Base-by-base conservation (phyloP, 2,113 vertebrate genomes). In the Onychostoma macrolepis region DNA sequence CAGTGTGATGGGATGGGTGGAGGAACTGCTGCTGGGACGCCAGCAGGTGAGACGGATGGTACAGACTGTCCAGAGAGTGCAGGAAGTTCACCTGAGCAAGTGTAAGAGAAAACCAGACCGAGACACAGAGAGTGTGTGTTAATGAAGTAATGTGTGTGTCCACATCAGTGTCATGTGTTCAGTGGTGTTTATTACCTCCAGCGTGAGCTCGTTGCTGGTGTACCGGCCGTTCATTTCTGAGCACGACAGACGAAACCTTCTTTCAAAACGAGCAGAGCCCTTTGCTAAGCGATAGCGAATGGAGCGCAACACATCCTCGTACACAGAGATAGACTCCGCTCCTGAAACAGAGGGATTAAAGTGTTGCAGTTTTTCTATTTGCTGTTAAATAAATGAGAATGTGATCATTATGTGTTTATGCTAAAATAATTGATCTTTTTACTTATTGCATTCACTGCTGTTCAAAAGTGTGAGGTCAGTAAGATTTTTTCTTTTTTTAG, bases 221-320 rank as follows among this genome's bases (percentile, higher is more conserved):
- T 99, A 99, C 80, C 98, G 96, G 43, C 98, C 98, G 0, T 99
- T 99, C 98, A 99, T 99, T 93, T 99, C 98, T 0, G 97, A 98
- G 95, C 98, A 99, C 89, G 97, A 99, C 79, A 99, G 94, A 53
- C 97, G 96, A 91, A 99, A 99, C 76, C 97, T 96, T 89, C 98
- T 95, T 89, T 99, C 96, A 0, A 98, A 99, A 77, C 99, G 96
- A 26, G 96, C 96, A 0, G 97, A 97, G 2, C 97, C 97, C 0
- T 90, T 97, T 76, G 93, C 95, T 86, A 98, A 95, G 48, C 95
- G 95, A 75, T 99, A 99, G 0, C 93, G 97, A 63, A 97, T 94
- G 21, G 97, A 97, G 61, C 95, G 97, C 0, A 99, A 95, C 88
- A 98, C 95, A 79, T 98, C 97, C 91, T 99, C 98, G 0, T 99